phyloP scores from a whole-genome alignment of 2,113 vertebrate genomes.

The Helogale parvula region DNA sequence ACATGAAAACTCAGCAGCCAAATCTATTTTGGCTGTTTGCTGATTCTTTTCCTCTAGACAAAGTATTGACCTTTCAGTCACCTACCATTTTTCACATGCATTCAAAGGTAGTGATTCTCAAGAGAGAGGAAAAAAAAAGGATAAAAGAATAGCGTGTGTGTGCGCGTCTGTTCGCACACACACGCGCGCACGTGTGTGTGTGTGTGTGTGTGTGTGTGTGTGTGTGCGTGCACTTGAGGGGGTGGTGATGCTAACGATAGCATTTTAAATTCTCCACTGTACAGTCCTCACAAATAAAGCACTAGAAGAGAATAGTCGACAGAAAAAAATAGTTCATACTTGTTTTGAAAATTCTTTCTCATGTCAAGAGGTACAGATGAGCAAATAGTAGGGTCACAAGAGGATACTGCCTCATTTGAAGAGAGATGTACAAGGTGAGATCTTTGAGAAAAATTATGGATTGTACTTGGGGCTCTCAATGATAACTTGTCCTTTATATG shows the following conservation, averaged over 20 bases:
- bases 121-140: background rate
- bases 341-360: background rate
- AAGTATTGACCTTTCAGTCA: constrained; percentile 41
- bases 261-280: background rate
- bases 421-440: background rate
- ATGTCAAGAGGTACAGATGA: background rate
- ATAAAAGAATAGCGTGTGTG: background rate
- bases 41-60: constrained; percentile 49
- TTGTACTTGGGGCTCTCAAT: background rate
- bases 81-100: constrained; percentile 31
- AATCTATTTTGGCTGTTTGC: constrained; percentile 1
- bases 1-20: constrained; percentile 26
- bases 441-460: background rate
- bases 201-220: too few species aligned
- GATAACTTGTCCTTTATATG: background rate
- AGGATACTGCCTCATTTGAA: background rate
- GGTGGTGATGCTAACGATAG: background rate
- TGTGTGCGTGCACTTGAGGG: too few species aligned
- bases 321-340: background rate
- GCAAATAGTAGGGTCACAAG: background rate
- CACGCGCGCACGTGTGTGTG: too few species aligned
- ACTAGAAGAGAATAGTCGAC: background rate
- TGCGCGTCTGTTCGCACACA: too few species aligned
- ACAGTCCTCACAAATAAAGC: background rate
- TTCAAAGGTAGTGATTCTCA: background rate